Conservation (phyloP, 2,797 vertebrate species). For the Anas capensis region DNA sequence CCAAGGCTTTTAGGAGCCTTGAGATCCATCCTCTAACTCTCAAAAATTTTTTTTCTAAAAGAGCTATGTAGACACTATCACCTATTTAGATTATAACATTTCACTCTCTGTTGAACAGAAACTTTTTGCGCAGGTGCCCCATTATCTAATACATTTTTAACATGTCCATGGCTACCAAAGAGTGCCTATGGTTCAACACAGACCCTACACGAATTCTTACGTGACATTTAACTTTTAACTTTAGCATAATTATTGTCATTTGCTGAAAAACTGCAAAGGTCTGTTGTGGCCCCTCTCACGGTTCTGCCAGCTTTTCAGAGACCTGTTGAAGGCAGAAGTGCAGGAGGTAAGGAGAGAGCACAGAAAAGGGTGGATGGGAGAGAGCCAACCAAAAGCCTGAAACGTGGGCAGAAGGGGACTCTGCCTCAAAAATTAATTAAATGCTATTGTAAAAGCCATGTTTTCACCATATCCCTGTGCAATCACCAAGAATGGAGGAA, state of each 20-base stretch:
- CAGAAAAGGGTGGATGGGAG: neutral
- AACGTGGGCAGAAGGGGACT: rapidly evolving
- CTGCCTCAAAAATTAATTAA: neutral
- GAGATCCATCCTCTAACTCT: neutral
- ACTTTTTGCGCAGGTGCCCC: neutral
- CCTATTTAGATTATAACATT: neutral
- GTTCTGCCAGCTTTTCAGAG: neutral
- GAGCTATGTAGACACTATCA: neutral
- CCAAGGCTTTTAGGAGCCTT: neutral
- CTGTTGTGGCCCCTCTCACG: neutral
- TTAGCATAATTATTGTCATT: rapidly evolving
- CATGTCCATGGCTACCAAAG: neutral
- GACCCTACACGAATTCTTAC: neutral
- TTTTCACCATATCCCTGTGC: rapidly evolving
- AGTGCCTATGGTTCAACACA: neutral
- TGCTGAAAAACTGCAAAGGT: neutral
- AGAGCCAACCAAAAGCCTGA: neutral
- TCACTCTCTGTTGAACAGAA: neutral
- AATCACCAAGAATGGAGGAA: neutral
- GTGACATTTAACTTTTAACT: neutral
- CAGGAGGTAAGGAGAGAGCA: neutral
- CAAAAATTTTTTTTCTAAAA: neutral
- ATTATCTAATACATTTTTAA: neutral
- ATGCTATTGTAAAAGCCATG: rapidly evolving
- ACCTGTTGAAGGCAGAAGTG: neutral